These are phyloP conservation scores for Liasis olivaceus DNA, from an alignment of 2,797 vertebrate species.

Conservation along the genomic window DNA sequence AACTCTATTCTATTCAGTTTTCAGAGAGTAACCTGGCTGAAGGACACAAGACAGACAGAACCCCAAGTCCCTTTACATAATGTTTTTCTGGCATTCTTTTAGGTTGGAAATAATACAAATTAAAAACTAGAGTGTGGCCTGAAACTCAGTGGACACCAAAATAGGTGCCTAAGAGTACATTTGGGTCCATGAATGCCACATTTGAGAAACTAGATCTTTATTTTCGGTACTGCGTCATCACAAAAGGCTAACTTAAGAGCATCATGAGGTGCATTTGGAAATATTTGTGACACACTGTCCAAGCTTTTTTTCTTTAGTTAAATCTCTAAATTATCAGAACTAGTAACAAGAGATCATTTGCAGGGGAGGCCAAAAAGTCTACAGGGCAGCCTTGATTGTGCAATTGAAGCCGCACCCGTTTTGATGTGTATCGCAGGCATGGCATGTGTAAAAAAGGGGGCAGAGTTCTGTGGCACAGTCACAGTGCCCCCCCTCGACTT, in stretches of 20 bases:
- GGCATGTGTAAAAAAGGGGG: not conserved
- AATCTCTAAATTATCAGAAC: not conserved
- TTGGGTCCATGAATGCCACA: not conserved
- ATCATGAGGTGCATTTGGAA: constrained; percentile 49
- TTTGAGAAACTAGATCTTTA: not conserved
- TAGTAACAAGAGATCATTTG: not conserved
- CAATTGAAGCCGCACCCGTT: not conserved
- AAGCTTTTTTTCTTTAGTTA: constrained; percentile 14
- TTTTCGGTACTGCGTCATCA: not conserved
- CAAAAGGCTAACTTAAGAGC: not conserved
- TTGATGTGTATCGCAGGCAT: not conserved
- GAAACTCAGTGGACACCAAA: not conserved
- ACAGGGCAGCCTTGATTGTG: not conserved
- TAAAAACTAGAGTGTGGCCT: not conserved
- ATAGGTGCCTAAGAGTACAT: not conserved
- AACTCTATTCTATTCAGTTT: not conserved
- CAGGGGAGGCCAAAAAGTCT: not conserved
- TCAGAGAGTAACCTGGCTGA: not conserved
- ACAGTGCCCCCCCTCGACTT: not conserved
- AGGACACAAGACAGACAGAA: not conserved
- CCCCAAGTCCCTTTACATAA: not conserved
- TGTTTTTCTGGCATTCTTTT: not conserved
- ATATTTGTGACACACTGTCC: constrained; percentile 35
- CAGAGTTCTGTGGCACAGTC: not conserved
- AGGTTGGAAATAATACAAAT: not conserved